A percentile compares a stretch with the other conserved stretches of the same genome.
These are phyloP conservation scores for Nesoenas mayeri DNA, from an alignment of 2,113 vertebrate genomes.

Conservation along the genomic window DNA sequence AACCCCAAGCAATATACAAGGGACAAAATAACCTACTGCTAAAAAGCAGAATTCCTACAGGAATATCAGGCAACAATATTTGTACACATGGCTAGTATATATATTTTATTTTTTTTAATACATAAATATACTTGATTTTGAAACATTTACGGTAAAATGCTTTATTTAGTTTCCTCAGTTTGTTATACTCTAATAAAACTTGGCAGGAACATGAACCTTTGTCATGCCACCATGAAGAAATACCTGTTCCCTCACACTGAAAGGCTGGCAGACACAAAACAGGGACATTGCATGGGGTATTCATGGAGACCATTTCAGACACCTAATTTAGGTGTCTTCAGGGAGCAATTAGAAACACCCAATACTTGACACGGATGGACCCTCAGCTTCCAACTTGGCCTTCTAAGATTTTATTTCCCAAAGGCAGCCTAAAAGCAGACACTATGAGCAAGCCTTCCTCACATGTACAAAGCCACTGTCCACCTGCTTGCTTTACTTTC, in stretches of 20 bases:
- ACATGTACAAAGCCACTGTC: not conserved
- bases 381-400: not conserved
- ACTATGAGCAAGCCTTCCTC: not conserved
- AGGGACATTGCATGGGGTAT: not conserved
- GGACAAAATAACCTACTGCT: not conserved
- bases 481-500: not conserved
- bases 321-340: not conserved
- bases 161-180: not conserved
- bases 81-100: fast-evolving
- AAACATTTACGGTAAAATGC: not conserved
- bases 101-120: not conserved
- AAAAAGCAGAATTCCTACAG: not conserved
- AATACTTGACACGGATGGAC: not conserved
- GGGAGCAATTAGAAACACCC: not conserved
- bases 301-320: not conserved
- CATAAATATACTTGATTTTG: not conserved
- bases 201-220: not conserved
- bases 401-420: constrained; percentile 9
- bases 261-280: not conserved
- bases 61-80: not conserved
- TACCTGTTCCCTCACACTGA: not conserved
- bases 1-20: not conserved
- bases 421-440: not conserved
- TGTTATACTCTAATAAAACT: not conserved
- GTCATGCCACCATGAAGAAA: not conserved